Base-by-base conservation (phyloP, 2,113 vertebrate species). In the Sinocyclocheilus rhinocerous region DNA sequence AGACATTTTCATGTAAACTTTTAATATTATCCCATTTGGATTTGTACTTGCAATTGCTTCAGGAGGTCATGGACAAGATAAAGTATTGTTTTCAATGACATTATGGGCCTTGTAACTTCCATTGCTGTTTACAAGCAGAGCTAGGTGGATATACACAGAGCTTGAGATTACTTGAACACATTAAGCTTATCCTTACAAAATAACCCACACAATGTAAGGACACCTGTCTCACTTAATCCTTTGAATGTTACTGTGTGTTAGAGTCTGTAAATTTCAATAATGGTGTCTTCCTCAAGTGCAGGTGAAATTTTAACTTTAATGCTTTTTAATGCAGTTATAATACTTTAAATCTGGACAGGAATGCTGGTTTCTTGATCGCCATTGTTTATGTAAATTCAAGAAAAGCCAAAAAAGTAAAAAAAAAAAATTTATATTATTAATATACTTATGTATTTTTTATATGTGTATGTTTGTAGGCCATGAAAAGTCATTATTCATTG, bases 61-160 rank as follows among this genome's bases (percentile, higher is more conserved):
- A 69, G 33, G 29, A 69, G 33, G 15, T 36, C 29, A 69, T 36
- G 13, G 5, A 50, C 36, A 36, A 55, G 5, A 24, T 61, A 12
- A 81, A 81, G 13, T 57, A 52, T 79, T 73, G 52, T 77, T 77
- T 55, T 33, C 10, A 29, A 18, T 55, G 12, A 79, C 20, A 65
- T 36, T 67, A 85, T 72, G 65, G 45, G 67, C 20, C 29, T 45
- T 83, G 42, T 65, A 24, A 65, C 70, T 75, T 85, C 36, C 22
- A 48, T 73, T 86, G 78, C 72, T 65, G 81, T 87, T 67, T 79
- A 55, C 89, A 81, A 89, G n/a, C 94, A 97, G 96, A 90, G 96
- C 97, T 89, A 97, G 97, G 75, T 98, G 96, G 96, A 97, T 96
- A 16, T 96, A 97, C 96, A 97, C 88, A 48, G 45, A 12, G 45